Base-by-base conservation (phyloP, 2,888 invertebrate genomes). In the Polietes domitor region DNA sequence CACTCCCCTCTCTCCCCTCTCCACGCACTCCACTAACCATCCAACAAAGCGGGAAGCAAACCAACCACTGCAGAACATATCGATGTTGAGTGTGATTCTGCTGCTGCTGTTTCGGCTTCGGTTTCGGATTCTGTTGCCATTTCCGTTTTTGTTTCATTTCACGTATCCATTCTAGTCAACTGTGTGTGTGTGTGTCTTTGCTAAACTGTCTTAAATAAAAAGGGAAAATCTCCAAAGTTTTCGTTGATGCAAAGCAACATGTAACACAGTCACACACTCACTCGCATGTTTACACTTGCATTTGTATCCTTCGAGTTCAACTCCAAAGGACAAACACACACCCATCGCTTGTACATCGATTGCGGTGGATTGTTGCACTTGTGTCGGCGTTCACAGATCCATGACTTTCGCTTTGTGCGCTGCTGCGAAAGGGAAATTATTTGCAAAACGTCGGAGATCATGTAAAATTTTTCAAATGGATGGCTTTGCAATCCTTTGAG, bases 131-230 rank as follows among this genome's bases (percentile, higher is more conserved):
- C 53, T 1, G 24, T 58, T 58, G 24, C 58, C 6, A 26, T 24
- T 24, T 58, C 58, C 6, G 41, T 41, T 47, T 2, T 47, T 58
- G 26, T 24, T 3, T 26, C 58, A 58, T 24, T 58, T 26, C 15
- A 24, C 12, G 58, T 53, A 15, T 24, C 58, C 15, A 15, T 58
- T 58, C 15, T 24, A 26, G 47, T 47, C n/a, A 32, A 4, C 4
- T 32, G 32, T 9, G 32, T 9, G n/a, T n/a, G 15, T 1, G 10
- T 53, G 21, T 24, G 24, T 58, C 19, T 58, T 58, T 2, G 58
- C 58, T 58, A 58, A 58, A 58, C 26, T 58, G 24, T 58, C 58
- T 26, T 26, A 58, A 58, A 24, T 58, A 26, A 58, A 58, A 58
- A 58, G 26, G 58, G 26, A 15, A 58, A 58, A 58, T 58, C 58